phyloP scores from a whole-genome alignment of 2,888 invertebrate genomes.

The Ecdyonurus torrentis region DNA sequence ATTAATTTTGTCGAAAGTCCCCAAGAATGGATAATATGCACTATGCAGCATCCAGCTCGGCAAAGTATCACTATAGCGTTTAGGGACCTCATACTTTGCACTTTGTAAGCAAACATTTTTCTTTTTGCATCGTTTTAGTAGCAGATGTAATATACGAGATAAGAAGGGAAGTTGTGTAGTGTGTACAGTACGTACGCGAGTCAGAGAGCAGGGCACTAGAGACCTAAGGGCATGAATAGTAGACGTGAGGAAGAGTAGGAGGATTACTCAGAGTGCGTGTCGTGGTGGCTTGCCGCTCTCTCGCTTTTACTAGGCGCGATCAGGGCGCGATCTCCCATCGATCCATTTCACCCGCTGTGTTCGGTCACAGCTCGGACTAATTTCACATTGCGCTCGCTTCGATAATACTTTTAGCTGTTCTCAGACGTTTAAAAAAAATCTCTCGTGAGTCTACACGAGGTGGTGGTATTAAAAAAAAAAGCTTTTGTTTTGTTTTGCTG shows the following conservation, averaged over 20 bases:
- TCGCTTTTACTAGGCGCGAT: not conserved
- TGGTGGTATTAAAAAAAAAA: not conserved
- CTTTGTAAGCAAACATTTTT: no score
- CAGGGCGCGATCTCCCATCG: not conserved
- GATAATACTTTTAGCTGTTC: not conserved
- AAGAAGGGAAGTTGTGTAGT: no score
- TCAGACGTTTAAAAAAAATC: not conserved
- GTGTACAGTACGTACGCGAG: not conserved
- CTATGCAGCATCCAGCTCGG: no score
- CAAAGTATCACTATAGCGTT: not conserved
- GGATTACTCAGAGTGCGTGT: not conserved
- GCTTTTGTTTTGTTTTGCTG: slow-evolving; percentile 11
- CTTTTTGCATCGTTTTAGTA: no score
- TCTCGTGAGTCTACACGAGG: not conserved
- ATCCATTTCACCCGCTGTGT: not conserved
- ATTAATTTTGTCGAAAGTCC: no score
- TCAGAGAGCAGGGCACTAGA: not conserved
- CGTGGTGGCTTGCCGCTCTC: not conserved
- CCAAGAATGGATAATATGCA: no score
- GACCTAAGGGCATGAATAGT: not conserved
- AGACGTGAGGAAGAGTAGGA: not conserved
- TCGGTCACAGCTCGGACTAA: not conserved
- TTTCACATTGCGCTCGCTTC: not conserved
- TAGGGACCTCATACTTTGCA: not conserved
- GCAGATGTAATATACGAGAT: no score